Evolutionary conservation across 2,797 vertebrate species (phyloP).

Genomic region (Characodon lateralis): DNA sequence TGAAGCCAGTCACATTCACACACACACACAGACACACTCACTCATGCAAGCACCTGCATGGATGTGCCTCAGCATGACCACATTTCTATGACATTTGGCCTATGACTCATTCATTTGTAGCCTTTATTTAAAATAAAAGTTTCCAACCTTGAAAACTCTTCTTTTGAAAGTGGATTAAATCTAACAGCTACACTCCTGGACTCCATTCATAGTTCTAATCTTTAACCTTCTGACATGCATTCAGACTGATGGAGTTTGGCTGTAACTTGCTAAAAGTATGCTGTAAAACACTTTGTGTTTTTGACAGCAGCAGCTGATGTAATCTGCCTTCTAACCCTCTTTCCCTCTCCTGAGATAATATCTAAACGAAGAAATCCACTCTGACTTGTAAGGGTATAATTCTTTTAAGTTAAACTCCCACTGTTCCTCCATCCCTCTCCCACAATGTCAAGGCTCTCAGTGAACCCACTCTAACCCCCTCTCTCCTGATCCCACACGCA

Average conservation of each 20-base stretch:
- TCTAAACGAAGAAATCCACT: constrained; percentile 51
- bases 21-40: background rate
- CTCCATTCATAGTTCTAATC: constrained; percentile 30
- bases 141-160: constrained; percentile 39
- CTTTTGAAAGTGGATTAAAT: constrained; percentile 48
- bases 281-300: constrained; percentile 14
- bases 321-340: constrained; percentile 32
- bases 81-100: constrained; percentile 59
- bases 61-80: constrained; percentile 43
- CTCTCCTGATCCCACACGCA: constrained; percentile 47
- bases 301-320: constrained; percentile 28
- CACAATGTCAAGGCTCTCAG: constrained; percentile 30
- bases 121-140: constrained; percentile 48
- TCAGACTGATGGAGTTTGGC: constrained; percentile 25
- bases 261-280: constrained; percentile 14
- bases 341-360: constrained; percentile 36
- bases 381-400: constrained; percentile 38
- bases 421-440: constrained; percentile 51
- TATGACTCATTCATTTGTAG: constrained; percentile 47
- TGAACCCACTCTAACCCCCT: constrained; percentile 55
- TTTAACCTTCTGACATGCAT: constrained; percentile 26
- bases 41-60: constrained; percentile 19
- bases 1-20: constrained; percentile 47
- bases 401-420: constrained; percentile 56
- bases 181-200: constrained; percentile 51